These are phyloP conservation scores for Cylas formicarius DNA, from an alignment of 1,140 invertebrate genomes.

Conservation along the genomic window DNA sequence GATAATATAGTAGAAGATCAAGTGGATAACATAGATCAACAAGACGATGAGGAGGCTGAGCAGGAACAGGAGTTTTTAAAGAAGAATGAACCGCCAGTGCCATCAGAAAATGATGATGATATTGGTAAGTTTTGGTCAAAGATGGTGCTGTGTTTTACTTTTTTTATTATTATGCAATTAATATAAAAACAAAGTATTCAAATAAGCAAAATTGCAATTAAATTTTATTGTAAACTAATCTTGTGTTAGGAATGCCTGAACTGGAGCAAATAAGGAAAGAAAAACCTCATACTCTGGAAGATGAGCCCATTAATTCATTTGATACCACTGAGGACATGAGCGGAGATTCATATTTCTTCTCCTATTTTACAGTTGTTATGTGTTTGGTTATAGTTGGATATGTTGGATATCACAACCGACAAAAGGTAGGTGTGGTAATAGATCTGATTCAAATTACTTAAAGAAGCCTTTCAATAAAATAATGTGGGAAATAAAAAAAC, in stretches of 20 bases:
- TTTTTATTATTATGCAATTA: no score
- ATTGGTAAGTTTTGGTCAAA: neutral
- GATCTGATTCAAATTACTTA: no score
- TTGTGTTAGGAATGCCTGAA: neutral
- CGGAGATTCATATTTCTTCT: conserved; percentile 54
- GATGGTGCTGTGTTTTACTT: neutral
- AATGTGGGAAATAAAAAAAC: no score
- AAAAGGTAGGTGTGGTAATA: conserved; percentile 51
- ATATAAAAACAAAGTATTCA: no score
- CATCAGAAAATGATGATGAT: neutral
- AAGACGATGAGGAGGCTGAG: no score
- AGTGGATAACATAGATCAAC: no score
- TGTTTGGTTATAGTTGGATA: conserved; percentile 53
- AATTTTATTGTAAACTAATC: neutral
- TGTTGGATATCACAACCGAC: conserved; percentile 60
- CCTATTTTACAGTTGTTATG: conserved; percentile 55
- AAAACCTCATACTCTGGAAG: conserved; percentile 15
- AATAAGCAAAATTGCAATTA: neutral
- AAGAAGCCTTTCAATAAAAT: no score
- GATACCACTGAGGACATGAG: conserved; percentile 14
- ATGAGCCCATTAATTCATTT: conserved; percentile 5
- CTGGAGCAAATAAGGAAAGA: conserved; percentile 1
- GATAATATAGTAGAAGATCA: no score
- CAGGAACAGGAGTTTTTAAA: no score
- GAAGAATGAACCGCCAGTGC: no score